Evolutionary conservation across 2,888 invertebrate species (phyloP).

Genomic region (Archaeoteleia sp.): DNA sequence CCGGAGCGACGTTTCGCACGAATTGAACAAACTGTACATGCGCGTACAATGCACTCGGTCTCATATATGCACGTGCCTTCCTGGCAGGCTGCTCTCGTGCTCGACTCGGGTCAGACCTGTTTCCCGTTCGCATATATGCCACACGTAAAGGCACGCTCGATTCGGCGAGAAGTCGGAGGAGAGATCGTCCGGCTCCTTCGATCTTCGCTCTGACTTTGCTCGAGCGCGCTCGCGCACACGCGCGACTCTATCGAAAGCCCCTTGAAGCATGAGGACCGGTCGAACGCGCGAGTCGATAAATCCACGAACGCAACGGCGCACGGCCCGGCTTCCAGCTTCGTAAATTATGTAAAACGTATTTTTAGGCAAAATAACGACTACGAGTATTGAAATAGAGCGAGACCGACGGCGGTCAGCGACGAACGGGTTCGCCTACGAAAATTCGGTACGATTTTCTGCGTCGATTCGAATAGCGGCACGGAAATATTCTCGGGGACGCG

Average conservation of each 20-base stretch:
- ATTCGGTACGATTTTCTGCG: conserved; percentile 18
- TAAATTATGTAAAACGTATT: conserved; percentile 37
- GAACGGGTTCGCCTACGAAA: conserved; percentile 52
- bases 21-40: conserved; percentile 17
- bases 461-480: background rate
- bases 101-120: conserved; percentile 49
- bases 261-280: conserved; percentile 9
- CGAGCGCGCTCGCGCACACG: conserved; percentile 4
- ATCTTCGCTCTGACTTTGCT: conserved; percentile 28
- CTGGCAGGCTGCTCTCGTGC: conserved; percentile 17
- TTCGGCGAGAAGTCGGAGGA: conserved; percentile 42
- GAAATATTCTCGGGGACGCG: too few relatives aligned
- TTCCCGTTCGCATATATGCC: conserved; percentile 39
- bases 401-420: conserved; percentile 31
- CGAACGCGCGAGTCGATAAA: conserved; percentile 18
- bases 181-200: conserved; percentile 36
- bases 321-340: conserved; percentile 14
- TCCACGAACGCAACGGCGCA: conserved; percentile 9
- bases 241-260: conserved; percentile 2
- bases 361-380: conserved; percentile 40
- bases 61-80: conserved; percentile 38
- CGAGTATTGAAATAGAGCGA: conserved; percentile 34
- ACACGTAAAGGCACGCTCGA: conserved; percentile 32
- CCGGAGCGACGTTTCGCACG: conserved; percentile 12
- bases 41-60: conserved; percentile 41